phyloP scores from a whole-genome alignment of 2,888 invertebrate genomes.

The Andrena chrysosceles region DNA sequence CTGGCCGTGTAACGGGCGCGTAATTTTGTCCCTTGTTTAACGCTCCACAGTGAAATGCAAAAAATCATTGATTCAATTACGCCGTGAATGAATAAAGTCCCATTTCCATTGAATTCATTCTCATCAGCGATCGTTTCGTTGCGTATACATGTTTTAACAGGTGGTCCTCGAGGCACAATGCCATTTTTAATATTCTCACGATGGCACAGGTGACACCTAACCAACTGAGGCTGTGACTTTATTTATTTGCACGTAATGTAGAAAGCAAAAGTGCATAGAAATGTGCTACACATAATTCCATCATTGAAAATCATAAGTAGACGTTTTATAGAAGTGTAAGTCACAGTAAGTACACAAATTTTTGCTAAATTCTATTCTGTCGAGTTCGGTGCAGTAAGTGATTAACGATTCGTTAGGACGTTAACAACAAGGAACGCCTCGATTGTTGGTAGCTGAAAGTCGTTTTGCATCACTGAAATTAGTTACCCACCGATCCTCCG shows the following conservation, averaged over 20 bases:
- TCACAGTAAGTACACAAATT: background rate
- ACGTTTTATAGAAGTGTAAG: too few relatives aligned
- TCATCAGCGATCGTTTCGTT: background rate
- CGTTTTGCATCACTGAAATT: background rate
- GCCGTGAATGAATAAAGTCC: background rate
- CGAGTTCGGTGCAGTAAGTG: background rate
- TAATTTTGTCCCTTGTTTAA: constrained; percentile 22
- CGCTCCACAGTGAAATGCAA: background rate
- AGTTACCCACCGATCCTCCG: constrained; percentile 22
- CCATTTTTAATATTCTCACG: too few relatives aligned
- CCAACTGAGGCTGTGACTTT: too few relatives aligned
- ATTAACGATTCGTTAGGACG: too few relatives aligned
- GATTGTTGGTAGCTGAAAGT: background rate
- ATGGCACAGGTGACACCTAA: too few relatives aligned
- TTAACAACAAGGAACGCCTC: background rate
- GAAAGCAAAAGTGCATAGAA: too few relatives aligned
- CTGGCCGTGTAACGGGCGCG: background rate
- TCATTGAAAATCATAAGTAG: too few relatives aligned
- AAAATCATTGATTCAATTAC: constrained; percentile 26
- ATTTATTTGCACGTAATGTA: too few relatives aligned
- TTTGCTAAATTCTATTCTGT: background rate
- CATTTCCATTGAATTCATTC: constrained; percentile 2
- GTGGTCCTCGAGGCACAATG: too few relatives aligned
- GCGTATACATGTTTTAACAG: too few relatives aligned
- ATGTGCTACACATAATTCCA: too few relatives aligned